Conservation (phyloP, 1,140 invertebrate genomes). For the Drosophila melanica region DNA sequence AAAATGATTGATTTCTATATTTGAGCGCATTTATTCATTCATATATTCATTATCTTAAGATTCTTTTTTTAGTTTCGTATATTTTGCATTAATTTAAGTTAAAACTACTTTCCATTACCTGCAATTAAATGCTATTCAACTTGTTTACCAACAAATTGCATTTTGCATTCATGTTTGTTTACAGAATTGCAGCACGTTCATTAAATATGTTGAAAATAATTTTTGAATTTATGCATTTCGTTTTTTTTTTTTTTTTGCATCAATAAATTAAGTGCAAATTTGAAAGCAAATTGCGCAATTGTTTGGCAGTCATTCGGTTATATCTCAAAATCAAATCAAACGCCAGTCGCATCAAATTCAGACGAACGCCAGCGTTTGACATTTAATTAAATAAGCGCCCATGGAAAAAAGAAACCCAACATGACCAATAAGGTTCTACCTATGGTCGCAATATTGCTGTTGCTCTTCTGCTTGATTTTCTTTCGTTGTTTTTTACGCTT, state of each 20-base stretch:
- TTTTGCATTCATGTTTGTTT: neutral
- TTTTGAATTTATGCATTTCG: neutral
- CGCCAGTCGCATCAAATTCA: constrained; percentile 35
- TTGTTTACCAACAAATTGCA: too few relatives aligned
- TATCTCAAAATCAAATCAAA: constrained; percentile 72
- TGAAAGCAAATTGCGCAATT: constrained; percentile 36
- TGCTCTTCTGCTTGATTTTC: constrained; percentile 30
- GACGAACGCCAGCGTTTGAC: constrained; percentile 61
- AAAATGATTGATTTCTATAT: too few relatives aligned
- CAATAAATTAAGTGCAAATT: neutral
- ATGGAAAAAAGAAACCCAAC: constrained; percentile 22
- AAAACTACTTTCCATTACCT: too few relatives aligned
- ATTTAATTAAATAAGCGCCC: constrained; percentile 77
- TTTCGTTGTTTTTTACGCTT: neutral
- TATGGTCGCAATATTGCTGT: constrained; percentile 49
- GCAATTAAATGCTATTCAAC: too few relatives aligned
- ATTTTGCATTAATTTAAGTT: too few relatives aligned
- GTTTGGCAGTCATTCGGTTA: constrained; percentile 36
- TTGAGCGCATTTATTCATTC: too few relatives aligned
- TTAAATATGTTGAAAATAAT: neutral
- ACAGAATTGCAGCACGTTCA: too few relatives aligned
- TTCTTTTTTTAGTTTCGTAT: too few relatives aligned
- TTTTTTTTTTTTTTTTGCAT: neutral
- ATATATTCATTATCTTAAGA: too few relatives aligned
- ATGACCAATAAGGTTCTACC: constrained; percentile 67